Conservation (phyloP, 2,113 vertebrate genomes). For the Notarius quadriscutis region DNA sequence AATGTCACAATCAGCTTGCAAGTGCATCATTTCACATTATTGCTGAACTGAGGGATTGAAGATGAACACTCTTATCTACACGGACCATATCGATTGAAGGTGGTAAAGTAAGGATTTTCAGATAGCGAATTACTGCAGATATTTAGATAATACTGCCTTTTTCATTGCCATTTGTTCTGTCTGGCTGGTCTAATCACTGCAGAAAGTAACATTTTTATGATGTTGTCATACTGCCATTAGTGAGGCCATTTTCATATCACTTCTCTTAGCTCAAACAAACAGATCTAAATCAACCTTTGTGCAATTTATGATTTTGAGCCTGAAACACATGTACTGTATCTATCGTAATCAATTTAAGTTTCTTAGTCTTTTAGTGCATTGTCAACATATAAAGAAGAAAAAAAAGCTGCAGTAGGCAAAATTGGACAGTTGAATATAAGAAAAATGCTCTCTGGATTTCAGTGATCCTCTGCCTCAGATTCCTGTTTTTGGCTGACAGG, state of each 20-base stretch:
- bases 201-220: slow-evolving; percentile 28
- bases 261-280: not conserved
- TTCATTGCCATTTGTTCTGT: slow-evolving; percentile 29
- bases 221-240: slow-evolving; percentile 5
- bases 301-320: not conserved
- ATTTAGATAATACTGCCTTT: slow-evolving; percentile 44
- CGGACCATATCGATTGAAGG: slow-evolving; percentile 45
- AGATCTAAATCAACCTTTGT: not conserved
- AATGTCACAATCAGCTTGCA: slow-evolving; percentile 53
- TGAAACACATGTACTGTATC: not conserved
- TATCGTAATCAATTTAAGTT: not conserved
- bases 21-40: slow-evolving; percentile 51
- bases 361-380: not conserved
- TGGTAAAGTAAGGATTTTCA: slow-evolving; percentile 48
- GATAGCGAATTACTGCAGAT: slow-evolving; percentile 47
- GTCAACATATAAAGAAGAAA: not conserved
- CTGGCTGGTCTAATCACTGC: slow-evolving; percentile 23
- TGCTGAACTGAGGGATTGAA: slow-evolving; percentile 40
- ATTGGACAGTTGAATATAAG: not conserved
- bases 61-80: slow-evolving; percentile 52
- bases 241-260: slow-evolving; percentile 5
- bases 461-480: not conserved
- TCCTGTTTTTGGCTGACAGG: not conserved
- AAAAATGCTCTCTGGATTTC: not conserved
- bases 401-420: not conserved